phyloP scores from a whole-genome alignment of 2,888 invertebrate species.

The Cetonia aurata region DNA sequence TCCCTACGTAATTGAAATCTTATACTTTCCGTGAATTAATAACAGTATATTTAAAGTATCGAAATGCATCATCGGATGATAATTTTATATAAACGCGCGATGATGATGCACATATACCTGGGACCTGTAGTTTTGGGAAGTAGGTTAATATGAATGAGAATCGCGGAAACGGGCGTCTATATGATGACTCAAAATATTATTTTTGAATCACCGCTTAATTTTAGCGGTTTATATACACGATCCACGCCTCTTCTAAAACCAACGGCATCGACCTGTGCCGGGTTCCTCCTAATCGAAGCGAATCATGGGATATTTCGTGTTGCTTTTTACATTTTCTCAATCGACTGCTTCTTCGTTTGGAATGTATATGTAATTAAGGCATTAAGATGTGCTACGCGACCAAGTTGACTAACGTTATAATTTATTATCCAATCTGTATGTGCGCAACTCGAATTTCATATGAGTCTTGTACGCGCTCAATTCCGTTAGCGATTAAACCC shows the following conservation, averaged over 20 bases:
- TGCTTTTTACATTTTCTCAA: no score
- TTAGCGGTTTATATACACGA: neutral
- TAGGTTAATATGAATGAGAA: conserved; percentile 35
- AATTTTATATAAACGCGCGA: conserved; percentile 4
- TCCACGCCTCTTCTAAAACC: no score
- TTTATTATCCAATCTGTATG: conserved; percentile 5
- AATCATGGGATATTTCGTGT: no score
- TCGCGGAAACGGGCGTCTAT: conserved; percentile 12
- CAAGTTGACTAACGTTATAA: neutral
- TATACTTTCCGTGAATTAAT: no score
- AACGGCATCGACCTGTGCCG: no score
- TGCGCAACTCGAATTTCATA: neutral
- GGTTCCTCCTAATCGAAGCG: no score
- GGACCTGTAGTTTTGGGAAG: neutral
- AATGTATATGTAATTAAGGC: neutral
- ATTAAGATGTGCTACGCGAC: neutral
- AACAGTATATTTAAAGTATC: no score
- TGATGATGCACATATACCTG: conserved; percentile 9
- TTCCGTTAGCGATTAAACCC: neutral
- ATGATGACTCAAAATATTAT: conserved; percentile 32
- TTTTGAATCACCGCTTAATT: conserved; percentile 15
- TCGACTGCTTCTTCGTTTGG: no score
- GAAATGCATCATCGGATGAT: neutral
- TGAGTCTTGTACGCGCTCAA: neutral
- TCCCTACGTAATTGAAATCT: no score